A percentile compares a stretch with the other conserved stretches of the same genome.
These are phyloP conservation scores for Coelopa pilipes DNA, from an alignment of 2,888 invertebrate genomes.

Conservation along the genomic window DNA sequence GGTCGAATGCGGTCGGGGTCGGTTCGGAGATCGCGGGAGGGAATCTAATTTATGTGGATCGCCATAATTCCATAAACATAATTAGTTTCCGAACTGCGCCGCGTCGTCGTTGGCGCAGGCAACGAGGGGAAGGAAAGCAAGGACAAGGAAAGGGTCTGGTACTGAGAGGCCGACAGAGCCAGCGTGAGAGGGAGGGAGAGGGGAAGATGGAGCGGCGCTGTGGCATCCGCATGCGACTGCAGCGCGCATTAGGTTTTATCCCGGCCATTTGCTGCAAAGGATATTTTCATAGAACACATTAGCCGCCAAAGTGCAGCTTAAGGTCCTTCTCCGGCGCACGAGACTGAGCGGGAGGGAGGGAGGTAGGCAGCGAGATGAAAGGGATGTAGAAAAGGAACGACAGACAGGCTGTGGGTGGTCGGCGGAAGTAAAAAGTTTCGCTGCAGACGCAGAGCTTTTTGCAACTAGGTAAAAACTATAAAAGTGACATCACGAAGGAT, in stretches of 20 bases:
- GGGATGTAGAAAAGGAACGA: neutral
- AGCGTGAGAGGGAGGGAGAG: neutral
- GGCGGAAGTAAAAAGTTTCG: slow-evolving; percentile 4
- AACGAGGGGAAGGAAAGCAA: neutral
- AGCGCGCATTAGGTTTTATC: slow-evolving; percentile 17
- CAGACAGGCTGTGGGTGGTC: neutral
- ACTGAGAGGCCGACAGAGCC: neutral
- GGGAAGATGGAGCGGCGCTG: neutral
- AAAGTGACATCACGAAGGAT: slow-evolving; percentile 40
- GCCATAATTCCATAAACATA: slow-evolving; percentile 60
- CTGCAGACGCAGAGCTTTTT: slow-evolving; percentile 23
- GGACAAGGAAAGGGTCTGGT: neutral
- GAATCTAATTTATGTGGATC: slow-evolving; percentile 48
- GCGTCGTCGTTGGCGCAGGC: neutral
- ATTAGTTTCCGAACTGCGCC: slow-evolving; percentile 60
- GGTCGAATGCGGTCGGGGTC: slow-evolving; percentile 21
- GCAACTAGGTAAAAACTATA: slow-evolving; percentile 39
- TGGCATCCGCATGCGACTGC: neutral
- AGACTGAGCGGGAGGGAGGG: neutral
- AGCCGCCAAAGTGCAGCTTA: slow-evolving; percentile 24
- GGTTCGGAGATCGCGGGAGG: neutral
- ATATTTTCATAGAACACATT: slow-evolving; percentile 22
- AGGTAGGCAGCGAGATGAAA: neutral
- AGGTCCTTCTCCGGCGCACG: neutral
- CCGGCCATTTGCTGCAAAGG: slow-evolving; percentile 14